These are phyloP conservation scores for Tenthredo notha DNA, from an alignment of 2,888 invertebrate species.

Conservation along the genomic window DNA sequence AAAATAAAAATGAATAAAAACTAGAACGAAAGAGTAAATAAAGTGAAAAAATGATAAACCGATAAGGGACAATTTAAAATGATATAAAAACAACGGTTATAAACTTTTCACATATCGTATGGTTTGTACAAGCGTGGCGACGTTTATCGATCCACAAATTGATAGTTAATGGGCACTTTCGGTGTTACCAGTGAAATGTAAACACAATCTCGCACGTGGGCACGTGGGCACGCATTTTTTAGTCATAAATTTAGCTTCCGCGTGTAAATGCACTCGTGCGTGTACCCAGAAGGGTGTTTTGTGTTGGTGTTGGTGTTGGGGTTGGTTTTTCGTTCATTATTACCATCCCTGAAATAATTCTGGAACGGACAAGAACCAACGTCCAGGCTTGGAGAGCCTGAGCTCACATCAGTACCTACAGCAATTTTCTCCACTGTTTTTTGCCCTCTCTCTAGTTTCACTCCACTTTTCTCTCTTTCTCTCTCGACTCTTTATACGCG, in stretches of 20 bases:
- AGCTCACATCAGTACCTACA: not conserved
- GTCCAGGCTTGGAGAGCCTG: not conserved
- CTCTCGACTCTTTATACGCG: slow-evolving; percentile 6
- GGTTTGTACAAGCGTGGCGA: not conserved
- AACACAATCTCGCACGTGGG: not conserved
- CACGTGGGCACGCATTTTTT: slow-evolving; percentile 10
- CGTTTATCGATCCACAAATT: slow-evolving; percentile 27
- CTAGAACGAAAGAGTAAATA: not conserved
- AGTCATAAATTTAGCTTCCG: not conserved
- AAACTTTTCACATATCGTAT: not conserved
- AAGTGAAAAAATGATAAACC: not conserved
- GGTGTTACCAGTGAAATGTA: slow-evolving; percentile 12
- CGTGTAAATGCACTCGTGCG: slow-evolving; percentile 5
- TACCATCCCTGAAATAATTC: slow-evolving; percentile 22
- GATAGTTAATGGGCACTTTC: slow-evolving; percentile 40
- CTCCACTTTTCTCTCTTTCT: not conserved
- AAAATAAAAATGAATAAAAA: not conserved
- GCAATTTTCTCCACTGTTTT: slow-evolving; percentile 1
- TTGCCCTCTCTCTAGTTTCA: not conserved
- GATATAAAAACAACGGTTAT: not conserved
- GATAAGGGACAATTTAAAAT: slow-evolving; percentile 4
- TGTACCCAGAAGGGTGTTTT: not conserved
- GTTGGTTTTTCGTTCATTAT: not conserved
- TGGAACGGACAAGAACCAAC: not conserved
- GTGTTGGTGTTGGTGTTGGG: not conserved